Percentiles rank a stretch among this genome's conserved stretches.
These are phyloP conservation scores for Remorina albescens DNA, from an alignment of 2,797 vertebrate species.

Conservation along the genomic window DNA sequence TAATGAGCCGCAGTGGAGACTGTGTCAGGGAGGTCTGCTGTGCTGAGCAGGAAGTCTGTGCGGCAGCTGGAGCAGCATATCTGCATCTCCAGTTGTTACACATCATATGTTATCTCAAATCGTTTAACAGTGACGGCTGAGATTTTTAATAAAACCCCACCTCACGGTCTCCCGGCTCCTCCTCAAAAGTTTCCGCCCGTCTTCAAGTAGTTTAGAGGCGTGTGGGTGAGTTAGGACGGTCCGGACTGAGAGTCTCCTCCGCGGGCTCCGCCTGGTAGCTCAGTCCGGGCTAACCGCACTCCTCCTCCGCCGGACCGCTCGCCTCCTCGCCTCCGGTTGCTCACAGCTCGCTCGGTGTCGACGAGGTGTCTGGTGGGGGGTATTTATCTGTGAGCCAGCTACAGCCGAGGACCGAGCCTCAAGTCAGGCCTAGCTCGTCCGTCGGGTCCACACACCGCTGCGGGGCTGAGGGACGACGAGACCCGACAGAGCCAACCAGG, in stretches of 20 bases:
- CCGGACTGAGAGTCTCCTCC: slow-evolving; percentile 1
- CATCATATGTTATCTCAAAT: too few relatives aligned
- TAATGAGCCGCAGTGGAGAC: rapidly evolving
- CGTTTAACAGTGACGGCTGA: too few relatives aligned
- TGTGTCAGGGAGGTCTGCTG: too few relatives aligned
- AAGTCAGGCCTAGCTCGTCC: slow-evolving; percentile 2
- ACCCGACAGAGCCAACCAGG: slow-evolving; percentile 67
- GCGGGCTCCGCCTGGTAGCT: slow-evolving; percentile 51
- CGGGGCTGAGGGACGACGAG: slow-evolving; percentile 37
- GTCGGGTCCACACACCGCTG: slow-evolving; percentile 32
- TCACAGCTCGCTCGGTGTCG: slow-evolving; percentile 35
- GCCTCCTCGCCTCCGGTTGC: slow-evolving; percentile 13
- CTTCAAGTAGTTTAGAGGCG: slow-evolving; percentile 8
- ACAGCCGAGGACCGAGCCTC: background rate
- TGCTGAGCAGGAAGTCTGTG: slow-evolving; percentile 72
- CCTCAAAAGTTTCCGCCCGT: slow-evolving; percentile 17
- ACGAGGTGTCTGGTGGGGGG: background rate
- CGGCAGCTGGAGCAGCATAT: slow-evolving; percentile 9
- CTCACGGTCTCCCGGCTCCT: slow-evolving; percentile 36
- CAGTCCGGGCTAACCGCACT: slow-evolving; percentile 53
- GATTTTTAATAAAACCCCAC: too few relatives aligned
- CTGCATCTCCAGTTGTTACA: background rate
- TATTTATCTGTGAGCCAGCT: background rate
- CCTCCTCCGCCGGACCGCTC: slow-evolving; percentile 31
- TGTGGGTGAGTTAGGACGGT: background rate